These are phyloP conservation scores for Petrolisthes cinctipes DNA, from an alignment of 2,888 invertebrate species.

Conservation along the genomic window DNA sequence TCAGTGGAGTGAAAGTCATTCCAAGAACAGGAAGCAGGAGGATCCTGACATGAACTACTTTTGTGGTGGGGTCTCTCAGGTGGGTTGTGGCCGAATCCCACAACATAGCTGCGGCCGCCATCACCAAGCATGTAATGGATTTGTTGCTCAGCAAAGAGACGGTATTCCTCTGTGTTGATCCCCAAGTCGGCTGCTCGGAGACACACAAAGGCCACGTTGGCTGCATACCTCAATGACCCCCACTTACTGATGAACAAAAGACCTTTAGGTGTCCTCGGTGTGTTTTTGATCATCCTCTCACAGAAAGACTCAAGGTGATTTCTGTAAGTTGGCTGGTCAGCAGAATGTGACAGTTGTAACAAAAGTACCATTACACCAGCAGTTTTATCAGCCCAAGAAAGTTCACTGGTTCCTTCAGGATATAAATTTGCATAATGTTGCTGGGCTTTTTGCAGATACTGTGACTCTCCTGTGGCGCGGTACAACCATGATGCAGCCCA, in stretches of 20 bases:
- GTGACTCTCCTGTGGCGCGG: slow-evolving; percentile 72
- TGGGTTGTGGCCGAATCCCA: slow-evolving; percentile 74
- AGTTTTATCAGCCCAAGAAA: slow-evolving; percentile 74
- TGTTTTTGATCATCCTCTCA: slow-evolving; percentile 67
- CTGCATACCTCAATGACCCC: slow-evolving; percentile 74
- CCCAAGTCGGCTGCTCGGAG: slow-evolving; percentile 70
- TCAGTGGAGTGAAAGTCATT: slow-evolving; percentile 71
- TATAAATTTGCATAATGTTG: slow-evolving; percentile 25
- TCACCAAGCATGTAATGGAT: slow-evolving; percentile 75
- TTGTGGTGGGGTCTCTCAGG: slow-evolving; percentile 73
- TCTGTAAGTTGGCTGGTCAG: slow-evolving; percentile 69
- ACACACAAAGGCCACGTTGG: slow-evolving; percentile 74
- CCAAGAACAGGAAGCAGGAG: slow-evolving; percentile 71
- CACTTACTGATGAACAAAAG: slow-evolving; percentile 74
- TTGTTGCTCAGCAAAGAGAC: slow-evolving; percentile 73
- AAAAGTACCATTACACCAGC: slow-evolving; percentile 73
- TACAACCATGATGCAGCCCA: slow-evolving; percentile 75
- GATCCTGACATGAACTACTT: slow-evolving; percentile 73
- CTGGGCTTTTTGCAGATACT: slow-evolving; percentile 72
- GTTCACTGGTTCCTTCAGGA: slow-evolving; percentile 69
- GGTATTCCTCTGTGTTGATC: slow-evolving; percentile 69
- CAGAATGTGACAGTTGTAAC: slow-evolving; percentile 70
- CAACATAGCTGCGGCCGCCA: slow-evolving; percentile 73
- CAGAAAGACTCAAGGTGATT: slow-evolving; percentile 72
- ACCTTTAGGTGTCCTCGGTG: slow-evolving; percentile 73